Conservation (phyloP, 2,113 vertebrate genomes). For the Turnix velox region DNA sequence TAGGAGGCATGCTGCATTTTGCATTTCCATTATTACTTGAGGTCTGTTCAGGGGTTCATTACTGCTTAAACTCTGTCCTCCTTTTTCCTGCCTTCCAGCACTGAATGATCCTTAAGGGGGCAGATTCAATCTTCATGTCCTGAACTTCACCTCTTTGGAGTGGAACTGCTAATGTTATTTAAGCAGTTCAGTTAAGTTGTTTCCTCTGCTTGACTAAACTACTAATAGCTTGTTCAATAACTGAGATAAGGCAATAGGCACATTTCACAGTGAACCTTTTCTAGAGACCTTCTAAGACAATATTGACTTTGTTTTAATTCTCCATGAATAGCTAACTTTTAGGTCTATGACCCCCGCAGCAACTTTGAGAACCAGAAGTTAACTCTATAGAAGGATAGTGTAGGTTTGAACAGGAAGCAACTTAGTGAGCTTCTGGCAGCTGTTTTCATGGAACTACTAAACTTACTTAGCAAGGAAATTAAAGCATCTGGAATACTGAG, state of each 20-base stretch:
- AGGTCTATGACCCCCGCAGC: neutral
- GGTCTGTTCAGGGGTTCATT: neutral
- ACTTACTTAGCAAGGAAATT: constrained; percentile 8
- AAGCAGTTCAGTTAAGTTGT: neutral
- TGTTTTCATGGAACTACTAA: neutral
- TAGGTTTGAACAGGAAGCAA: neutral
- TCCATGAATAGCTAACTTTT: neutral
- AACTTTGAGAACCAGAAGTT: neutral
- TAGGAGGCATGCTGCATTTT: neutral
- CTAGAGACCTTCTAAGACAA: neutral
- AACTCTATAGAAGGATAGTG: neutral
- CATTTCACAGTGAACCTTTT: neutral
- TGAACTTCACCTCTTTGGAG: neutral
- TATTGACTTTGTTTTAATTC: neutral
- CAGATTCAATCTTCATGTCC: neutral
- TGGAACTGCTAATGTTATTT: neutral
- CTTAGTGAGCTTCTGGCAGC: neutral
- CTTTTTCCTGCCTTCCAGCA: neutral
- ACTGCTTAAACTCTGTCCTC: neutral
- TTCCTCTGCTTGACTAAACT: constrained; percentile 3
- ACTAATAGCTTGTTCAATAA: neutral
- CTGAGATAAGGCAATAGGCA: neutral
- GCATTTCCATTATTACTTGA: neutral
- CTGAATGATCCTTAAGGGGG: neutral
- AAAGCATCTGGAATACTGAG: neutral